These are phyloP conservation scores for Tiliqua scincoides DNA, from an alignment of 2,113 vertebrate genomes.

Conservation along the genomic window DNA sequence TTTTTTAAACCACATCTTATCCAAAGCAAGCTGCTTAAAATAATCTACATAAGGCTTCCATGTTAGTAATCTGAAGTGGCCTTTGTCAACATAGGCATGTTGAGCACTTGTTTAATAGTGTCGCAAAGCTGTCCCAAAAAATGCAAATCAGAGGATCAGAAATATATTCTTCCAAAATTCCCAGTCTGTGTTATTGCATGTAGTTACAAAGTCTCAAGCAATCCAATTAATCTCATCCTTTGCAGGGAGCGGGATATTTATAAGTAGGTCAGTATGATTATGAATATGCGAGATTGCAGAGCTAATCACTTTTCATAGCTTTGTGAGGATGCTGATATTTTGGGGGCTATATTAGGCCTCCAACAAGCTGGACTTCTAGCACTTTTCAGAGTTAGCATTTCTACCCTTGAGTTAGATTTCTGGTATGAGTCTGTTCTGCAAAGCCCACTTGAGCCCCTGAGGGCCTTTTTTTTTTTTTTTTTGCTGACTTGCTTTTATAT, in stretches of 20 bases:
- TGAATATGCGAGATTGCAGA: neutral
- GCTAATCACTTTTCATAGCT: neutral
- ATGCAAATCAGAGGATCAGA: no score
- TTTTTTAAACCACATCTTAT: no score
- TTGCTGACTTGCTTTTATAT: slow-evolving; percentile 38
- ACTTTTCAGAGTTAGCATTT: accelerated
- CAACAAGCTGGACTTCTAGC: neutral
- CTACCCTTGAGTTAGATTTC: neutral
- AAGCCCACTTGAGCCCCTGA: neutral
- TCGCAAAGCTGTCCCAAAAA: neutral
- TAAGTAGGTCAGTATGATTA: neutral
- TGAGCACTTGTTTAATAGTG: neutral
- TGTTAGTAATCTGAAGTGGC: neutral
- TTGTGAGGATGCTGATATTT: neutral
- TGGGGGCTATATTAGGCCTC: accelerated
- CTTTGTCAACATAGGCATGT: neutral
- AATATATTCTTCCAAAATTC: neutral
- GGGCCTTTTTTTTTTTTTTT: neutral
- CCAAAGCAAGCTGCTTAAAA: neutral
- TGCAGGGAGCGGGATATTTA: neutral
- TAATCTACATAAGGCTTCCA: neutral
- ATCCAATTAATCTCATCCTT: neutral
- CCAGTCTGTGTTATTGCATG: neutral
- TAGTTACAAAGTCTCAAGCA: neutral
- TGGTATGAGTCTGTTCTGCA: neutral